Conservation (phyloP, 2,888 invertebrate species). For the Agriotes lineatus region DNA sequence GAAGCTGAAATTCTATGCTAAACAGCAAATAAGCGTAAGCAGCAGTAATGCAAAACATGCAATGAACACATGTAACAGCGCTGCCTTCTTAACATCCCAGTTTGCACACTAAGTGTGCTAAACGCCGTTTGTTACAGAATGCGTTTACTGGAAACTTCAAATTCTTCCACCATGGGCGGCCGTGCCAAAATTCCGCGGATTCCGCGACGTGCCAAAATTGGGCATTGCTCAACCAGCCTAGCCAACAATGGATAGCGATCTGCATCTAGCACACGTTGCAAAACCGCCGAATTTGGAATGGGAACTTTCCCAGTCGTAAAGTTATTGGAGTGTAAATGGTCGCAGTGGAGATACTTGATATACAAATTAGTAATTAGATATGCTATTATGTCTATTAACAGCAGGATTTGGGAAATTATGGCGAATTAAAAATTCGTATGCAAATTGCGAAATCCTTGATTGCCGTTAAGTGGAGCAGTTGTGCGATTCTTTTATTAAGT, state of each 20-base stretch:
- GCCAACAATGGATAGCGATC: neutral
- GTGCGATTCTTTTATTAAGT: too few relatives aligned
- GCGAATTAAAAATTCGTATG: neutral
- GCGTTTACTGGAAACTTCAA: neutral
- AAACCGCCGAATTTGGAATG: conserved; percentile 10
- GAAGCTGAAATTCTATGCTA: conserved; percentile 17
- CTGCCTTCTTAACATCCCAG: conserved; percentile 12
- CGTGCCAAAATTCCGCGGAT: neutral
- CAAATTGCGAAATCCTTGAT: neutral
- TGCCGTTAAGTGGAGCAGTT: too few relatives aligned
- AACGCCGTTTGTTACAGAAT: conserved; percentile 6
- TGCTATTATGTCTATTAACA: conserved; percentile 6
- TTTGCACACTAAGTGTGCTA: conserved; percentile 4
- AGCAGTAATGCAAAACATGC: conserved; percentile 24
- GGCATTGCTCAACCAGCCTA: neutral
- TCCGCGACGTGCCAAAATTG: neutral
- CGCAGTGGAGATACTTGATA: neutral
- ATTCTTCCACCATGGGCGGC: neutral
- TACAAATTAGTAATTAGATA: conserved; percentile 15
- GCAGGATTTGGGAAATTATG: conserved; percentile 3
- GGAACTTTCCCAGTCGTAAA: conserved; percentile 23
- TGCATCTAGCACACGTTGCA: conserved; percentile 10
- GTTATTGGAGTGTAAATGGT: conserved; percentile 19
- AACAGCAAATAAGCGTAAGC: conserved; percentile 23
- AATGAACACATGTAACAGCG: conserved; percentile 18